These are phyloP conservation scores for Sialis lutaria DNA, from an alignment of 2,888 invertebrate genomes.

Conservation along the genomic window DNA sequence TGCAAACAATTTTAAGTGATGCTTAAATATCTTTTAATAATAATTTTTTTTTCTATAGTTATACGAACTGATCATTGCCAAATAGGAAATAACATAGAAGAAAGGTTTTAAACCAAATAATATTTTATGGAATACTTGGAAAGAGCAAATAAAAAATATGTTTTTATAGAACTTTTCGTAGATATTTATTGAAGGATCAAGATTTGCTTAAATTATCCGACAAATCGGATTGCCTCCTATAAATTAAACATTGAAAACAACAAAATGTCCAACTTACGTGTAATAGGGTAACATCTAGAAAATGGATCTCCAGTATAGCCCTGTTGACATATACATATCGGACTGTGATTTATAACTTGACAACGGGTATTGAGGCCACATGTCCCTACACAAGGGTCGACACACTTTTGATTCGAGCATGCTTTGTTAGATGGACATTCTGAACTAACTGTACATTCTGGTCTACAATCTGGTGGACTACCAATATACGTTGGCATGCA, in stretches of 20 bases:
- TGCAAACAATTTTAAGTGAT: no score
- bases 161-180: no score
- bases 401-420: constrained; percentile 50
- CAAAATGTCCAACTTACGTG: constrained; percentile 12
- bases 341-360: constrained; percentile 53
- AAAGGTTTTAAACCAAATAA: no score
- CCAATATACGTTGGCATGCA: constrained; percentile 44
- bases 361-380: constrained; percentile 57
- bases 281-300: constrained; percentile 31
- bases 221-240: no score
- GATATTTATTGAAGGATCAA: no score
- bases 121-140: no score
- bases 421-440: constrained; percentile 46
- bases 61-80: no score
- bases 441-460: constrained; percentile 48
- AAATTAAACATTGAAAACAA: neutral
- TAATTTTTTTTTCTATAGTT: no score
- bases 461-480: constrained; percentile 43
- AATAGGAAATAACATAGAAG: no score
- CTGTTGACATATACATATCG: constrained; percentile 42
- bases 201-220: no score
- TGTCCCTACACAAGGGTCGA: constrained; percentile 48
- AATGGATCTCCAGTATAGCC: constrained; percentile 55
- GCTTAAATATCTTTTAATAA: no score
- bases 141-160: no score